A percentile compares a stretch with the other conserved stretches of the same genome.
Conservation (phyloP, 1,140 invertebrate species). For the Drosophila ironensis region DNA sequence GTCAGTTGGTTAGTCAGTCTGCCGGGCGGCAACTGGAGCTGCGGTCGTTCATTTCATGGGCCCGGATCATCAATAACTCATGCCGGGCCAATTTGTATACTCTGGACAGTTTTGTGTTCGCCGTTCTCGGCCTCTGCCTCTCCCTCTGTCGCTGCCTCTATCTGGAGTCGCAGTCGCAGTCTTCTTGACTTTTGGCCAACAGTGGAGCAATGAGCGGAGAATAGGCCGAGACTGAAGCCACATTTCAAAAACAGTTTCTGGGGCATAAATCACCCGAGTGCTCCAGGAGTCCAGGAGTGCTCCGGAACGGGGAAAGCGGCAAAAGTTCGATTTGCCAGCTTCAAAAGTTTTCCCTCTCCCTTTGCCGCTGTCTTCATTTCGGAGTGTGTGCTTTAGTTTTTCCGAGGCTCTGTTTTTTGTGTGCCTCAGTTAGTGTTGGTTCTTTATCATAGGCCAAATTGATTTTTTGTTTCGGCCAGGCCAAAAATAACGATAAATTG, state of each 20-base stretch:
- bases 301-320: neutral
- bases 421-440: conserved; percentile 14
- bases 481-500: conserved; percentile 78
- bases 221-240: conserved; percentile 61
- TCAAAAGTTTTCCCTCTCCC: conserved; percentile 31
- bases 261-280: conserved; percentile 77
- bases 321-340: conserved; percentile 65
- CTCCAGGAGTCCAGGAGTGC: conserved; percentile 34
- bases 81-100: conserved; percentile 77
- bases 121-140: conserved; percentile 25
- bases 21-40: conserved; percentile 4
- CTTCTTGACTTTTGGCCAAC: conserved; percentile 69
- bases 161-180: too few species aligned
- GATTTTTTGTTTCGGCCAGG: conserved; percentile 64
- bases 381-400: neutral
- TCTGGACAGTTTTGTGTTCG: conserved; percentile 76
- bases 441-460: conserved; percentile 72
- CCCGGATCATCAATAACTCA: conserved; percentile 77
- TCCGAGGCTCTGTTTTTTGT: neutral
- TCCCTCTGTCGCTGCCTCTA: neutral
- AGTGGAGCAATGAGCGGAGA: conserved; percentile 38
- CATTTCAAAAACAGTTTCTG: conserved; percentile 79
- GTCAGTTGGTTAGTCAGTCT: conserved; percentile 34
- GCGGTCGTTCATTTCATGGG: conserved; percentile 74
- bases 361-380: conserved; percentile 17